phyloP scores from a whole-genome alignment of 2,888 invertebrate species.

The Minunthozetes semirufus region DNA sequence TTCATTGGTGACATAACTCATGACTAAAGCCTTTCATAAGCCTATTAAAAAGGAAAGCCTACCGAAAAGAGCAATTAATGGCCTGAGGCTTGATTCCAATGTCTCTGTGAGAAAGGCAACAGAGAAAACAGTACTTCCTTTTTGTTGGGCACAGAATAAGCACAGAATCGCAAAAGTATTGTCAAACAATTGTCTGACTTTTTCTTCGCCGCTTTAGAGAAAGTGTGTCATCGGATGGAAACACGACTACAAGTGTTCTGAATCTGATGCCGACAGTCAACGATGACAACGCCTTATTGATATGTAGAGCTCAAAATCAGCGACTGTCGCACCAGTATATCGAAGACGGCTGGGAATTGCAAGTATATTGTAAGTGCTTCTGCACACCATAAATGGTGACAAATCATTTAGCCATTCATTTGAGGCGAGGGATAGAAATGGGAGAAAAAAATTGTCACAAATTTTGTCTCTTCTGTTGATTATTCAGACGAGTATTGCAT shows the following conservation, averaged over 20 bases:
- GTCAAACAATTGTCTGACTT: not conserved
- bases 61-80: too few species aligned
- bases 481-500: too few species aligned
- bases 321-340: constrained; percentile 19
- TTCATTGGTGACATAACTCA: too few species aligned
- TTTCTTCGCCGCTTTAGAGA: constrained; percentile 17
- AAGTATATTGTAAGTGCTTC: constrained; percentile 27
- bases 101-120: not conserved
- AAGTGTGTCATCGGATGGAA: constrained; percentile 25
- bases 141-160: too few species aligned
- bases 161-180: not conserved
- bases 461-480: too few species aligned
- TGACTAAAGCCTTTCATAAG: too few species aligned
- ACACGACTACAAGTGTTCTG: constrained; percentile 32
- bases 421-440: not conserved
- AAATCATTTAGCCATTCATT: not conserved
- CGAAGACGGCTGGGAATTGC: constrained; percentile 29
- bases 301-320: constrained; percentile 33
- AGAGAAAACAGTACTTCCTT: not conserved
- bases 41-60: not conserved
- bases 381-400: not conserved
- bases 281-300: constrained; percentile 28
- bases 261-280: constrained; percentile 34
- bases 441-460: not conserved
- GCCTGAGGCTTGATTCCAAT: too few species aligned